phyloP scores from a whole-genome alignment of 2,888 invertebrate genomes.

The Choristoneura rosaceana region DNA sequence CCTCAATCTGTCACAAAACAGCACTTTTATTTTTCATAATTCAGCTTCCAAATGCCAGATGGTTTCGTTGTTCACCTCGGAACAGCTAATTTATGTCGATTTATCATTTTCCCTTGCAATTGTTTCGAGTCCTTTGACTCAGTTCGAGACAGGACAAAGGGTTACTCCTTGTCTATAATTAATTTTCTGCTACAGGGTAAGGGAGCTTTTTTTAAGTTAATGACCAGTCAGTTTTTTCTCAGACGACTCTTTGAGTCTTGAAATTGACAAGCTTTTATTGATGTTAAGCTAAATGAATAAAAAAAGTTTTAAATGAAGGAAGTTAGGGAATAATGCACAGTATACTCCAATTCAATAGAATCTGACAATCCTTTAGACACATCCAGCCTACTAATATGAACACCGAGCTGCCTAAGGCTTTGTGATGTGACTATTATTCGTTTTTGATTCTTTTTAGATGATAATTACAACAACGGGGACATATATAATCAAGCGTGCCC shows the following conservation, averaged over 20 bases:
- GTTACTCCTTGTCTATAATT: slow-evolving; percentile 17
- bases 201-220: slow-evolving; percentile 4
- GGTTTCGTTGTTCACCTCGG: slow-evolving; percentile 7
- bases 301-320: neutral
- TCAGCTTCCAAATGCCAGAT: slow-evolving; percentile 5
- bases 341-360: no score
- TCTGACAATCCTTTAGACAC: no score
- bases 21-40: slow-evolving; percentile 7
- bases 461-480: no score
- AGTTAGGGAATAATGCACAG: no score
- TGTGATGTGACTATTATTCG: no score
- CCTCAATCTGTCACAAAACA: neutral
- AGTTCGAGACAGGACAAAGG: slow-evolving; percentile 26
- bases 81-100: slow-evolving; percentile 29
- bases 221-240: neutral
- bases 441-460: no score
- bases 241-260: neutral
- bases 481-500: no score
- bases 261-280: neutral
- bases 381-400: no score
- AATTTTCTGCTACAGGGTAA: slow-evolving; percentile 28
- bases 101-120: slow-evolving; percentile 38
- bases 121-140: slow-evolving; percentile 33
- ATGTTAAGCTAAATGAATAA: neutral
- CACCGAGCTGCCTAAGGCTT: no score